A percentile compares a stretch with the other conserved stretches of the same genome.
Evolutionary conservation across 2,888 invertebrate species (phyloP).

Genomic region (Dusona sp.): DNA sequence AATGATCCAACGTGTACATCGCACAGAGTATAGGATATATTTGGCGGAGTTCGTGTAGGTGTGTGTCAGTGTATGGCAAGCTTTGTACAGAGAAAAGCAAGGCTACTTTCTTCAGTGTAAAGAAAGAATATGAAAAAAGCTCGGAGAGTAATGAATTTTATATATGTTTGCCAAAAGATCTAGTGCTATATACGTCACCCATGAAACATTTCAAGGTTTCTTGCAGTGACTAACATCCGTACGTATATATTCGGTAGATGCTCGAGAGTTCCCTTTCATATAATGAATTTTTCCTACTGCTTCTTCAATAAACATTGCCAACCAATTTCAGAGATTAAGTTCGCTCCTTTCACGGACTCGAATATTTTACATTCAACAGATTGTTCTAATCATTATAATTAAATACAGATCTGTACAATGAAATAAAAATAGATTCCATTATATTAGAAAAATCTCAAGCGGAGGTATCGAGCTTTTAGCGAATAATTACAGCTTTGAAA

Average conservation of each 20-base stretch:
- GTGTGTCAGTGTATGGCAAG: background rate
- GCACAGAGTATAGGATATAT: conserved; percentile 3
- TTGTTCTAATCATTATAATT: background rate
- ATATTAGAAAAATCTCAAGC: too few relatives aligned
- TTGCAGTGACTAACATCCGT: background rate
- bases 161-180: conserved; percentile 11
- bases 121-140: conserved; percentile 28
- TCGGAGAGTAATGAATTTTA: conserved; percentile 19
- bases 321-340: background rate
- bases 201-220: conserved; percentile 18
- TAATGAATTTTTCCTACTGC: background rate
- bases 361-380: background rate
- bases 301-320: background rate
- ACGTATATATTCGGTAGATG: background rate
- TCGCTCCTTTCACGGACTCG: background rate
- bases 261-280: background rate
- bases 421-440: too few relatives aligned
- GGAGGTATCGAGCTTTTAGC: too few relatives aligned
- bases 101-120: conserved; percentile 3
- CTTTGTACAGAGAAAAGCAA: background rate
- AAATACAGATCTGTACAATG: too few relatives aligned
- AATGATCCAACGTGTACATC: conserved; percentile 41
- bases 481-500: too few relatives aligned
- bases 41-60: background rate
- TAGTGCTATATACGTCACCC: background rate